phyloP scores from a whole-genome alignment of 2,888 invertebrate genomes.

The Dynastes hyllus region DNA sequence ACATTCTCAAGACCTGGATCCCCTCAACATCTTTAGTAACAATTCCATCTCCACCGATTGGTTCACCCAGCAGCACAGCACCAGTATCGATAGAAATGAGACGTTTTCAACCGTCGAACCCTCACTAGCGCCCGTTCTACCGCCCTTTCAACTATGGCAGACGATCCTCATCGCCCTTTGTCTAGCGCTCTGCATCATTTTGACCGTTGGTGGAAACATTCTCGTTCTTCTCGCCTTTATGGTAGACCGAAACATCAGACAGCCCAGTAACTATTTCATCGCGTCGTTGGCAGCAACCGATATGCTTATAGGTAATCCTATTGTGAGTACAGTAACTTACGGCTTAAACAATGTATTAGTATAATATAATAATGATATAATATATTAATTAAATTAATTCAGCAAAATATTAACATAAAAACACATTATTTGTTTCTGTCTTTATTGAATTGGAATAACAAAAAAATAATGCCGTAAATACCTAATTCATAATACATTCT shows the following conservation, averaged over 20 bases:
- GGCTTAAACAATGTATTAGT: no score
- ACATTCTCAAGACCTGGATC: conserved; percentile 65
- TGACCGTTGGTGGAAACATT: conserved; percentile 96
- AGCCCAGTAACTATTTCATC: conserved; percentile 99
- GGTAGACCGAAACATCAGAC: conserved; percentile 93
- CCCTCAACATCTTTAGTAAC: conserved; percentile 64
- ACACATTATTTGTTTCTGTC: no score
- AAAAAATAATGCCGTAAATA: no score
- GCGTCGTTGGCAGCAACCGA: conserved; percentile 98
- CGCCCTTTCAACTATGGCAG: conserved; percentile 93
- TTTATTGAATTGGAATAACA: no score
- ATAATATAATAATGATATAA: no score
- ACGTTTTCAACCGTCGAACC: conserved; percentile 58
- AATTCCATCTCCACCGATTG: conserved; percentile 54
- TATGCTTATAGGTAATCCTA: conserved; percentile 88
- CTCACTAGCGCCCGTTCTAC: conserved; percentile 75
- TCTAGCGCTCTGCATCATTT: conserved; percentile 89
- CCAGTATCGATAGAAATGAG: conserved; percentile 54
- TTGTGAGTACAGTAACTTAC: not conserved
- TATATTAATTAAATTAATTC: no score
- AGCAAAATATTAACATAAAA: no score
- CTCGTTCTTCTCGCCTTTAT: conserved; percentile 96
- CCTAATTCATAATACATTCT: no score
- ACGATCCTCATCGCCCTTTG: conserved; percentile 91
- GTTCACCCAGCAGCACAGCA: conserved; percentile 52